phyloP scores from a whole-genome alignment of 2,113 vertebrate genomes.

The Astatoreochromis straeleni region DNA sequence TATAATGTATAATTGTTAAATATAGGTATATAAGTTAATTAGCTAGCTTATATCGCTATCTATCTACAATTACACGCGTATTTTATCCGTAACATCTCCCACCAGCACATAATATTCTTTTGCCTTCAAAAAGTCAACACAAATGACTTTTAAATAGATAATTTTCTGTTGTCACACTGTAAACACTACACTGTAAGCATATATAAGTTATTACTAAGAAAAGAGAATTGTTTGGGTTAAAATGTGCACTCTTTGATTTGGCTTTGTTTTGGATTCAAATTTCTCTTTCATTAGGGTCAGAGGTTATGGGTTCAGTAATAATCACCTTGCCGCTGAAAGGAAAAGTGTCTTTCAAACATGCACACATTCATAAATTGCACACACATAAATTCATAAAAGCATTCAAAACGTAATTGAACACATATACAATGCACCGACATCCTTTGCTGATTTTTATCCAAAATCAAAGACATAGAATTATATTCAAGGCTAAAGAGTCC shows the following conservation, averaged over 20 bases:
- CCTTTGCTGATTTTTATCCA: neutral
- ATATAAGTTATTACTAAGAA: neutral
- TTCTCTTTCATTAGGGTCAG: neutral
- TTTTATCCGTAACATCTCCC: neutral
- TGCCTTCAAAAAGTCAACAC: neutral
- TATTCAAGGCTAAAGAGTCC: neutral
- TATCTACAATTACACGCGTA: neutral
- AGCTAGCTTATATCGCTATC: neutral
- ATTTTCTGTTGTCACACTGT: neutral
- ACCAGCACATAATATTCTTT: neutral
- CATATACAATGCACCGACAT: neutral
- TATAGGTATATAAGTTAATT: neutral
- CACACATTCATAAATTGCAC: neutral
- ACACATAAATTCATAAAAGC: neutral
- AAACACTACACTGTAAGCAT: neutral
- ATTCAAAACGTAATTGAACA: neutral
- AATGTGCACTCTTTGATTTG: neutral
- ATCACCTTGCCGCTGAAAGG: neutral
- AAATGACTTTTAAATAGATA: neutral
- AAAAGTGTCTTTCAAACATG: neutral
- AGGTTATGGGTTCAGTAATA: neutral
- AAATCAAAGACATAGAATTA: neutral
- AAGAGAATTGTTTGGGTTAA: neutral
- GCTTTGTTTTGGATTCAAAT: neutral
- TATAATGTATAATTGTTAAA: neutral